Percentiles rank a stretch among this genome's conserved stretches.
phyloP scores from a whole-genome alignment of 2,888 invertebrate species.

The Drosophila bunnanda region DNA sequence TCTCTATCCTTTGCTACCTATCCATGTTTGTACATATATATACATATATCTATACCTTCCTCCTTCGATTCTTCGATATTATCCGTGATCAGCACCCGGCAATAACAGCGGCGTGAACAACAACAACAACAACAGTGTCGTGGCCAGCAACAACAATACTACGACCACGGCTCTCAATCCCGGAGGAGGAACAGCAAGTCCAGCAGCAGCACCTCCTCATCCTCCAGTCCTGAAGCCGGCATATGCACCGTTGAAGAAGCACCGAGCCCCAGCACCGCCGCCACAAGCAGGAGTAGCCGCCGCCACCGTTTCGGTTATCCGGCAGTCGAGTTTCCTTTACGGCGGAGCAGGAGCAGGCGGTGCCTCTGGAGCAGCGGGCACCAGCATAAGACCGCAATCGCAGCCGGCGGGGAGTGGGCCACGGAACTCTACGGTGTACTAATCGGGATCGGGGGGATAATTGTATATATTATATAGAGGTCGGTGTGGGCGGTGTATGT shows the following conservation, averaged over 20 bases:
- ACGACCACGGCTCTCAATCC: slow-evolving; percentile 36
- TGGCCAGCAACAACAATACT: slow-evolving; percentile 63
- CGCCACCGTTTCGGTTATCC: slow-evolving; percentile 82
- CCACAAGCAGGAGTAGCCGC: slow-evolving; percentile 82
- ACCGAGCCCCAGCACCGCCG: slow-evolving; percentile 81
- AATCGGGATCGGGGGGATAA: slow-evolving; percentile 40
- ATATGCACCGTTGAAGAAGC: slow-evolving; percentile 77
- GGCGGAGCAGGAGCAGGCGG: slow-evolving; percentile 65
- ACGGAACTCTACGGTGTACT: slow-evolving; percentile 67
- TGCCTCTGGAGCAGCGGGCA: slow-evolving; percentile 16
- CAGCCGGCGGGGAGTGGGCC: slow-evolving; percentile 58
- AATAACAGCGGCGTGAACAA: slow-evolving; percentile 61
- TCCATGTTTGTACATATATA: slow-evolving; percentile 38
- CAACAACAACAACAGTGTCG: slow-evolving; percentile 57
- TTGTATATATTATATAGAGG: slow-evolving; percentile 51
- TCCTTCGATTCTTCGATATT: slow-evolving; percentile 37
- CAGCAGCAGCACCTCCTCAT: neutral
- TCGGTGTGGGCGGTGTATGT: slow-evolving; percentile 26
- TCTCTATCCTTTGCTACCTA: slow-evolving; percentile 14
- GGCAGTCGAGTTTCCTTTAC: slow-evolving; percentile 82
- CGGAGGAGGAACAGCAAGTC: slow-evolving; percentile 17
- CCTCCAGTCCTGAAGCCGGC: slow-evolving; percentile 69
- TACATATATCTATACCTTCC: slow-evolving; percentile 36
- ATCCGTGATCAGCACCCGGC: slow-evolving; percentile 51
- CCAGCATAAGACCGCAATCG: slow-evolving; percentile 60